Evolutionary conservation across 35 echinoderm and acorn worm species (phyloP), one percentile per base, ranked within the genome.

Genomic region (Ophiothrix spiculata): DNA sequence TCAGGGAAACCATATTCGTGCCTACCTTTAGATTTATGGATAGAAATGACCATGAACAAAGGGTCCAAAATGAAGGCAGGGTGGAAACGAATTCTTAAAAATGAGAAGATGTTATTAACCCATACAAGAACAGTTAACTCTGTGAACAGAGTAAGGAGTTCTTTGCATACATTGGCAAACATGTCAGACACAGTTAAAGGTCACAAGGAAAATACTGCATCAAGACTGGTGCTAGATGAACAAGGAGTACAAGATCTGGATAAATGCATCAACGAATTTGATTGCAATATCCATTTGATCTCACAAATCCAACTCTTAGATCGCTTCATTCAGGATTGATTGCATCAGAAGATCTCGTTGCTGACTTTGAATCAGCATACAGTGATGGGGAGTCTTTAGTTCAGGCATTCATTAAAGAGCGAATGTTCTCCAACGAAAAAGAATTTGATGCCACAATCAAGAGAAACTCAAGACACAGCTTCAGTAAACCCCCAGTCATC

Each of bases 11-110:
- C n/a, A n/a, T n/a, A n/a, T n/a, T n/a, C n/a, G n/a, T n/a, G n/a
- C n/a, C n/a, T n/a, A n/a, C n/a, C n/a, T n/a, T n/a, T n/a, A 39
- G 82, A 84, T 84, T 56, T 84, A 4, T 84, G 82, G 82, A 84
- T 73, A 33, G 54, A 84, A 69, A 84, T 74, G 54, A 84, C 82
- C 46, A 84, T 84, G 63, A 84, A 84, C 63, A 84, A 64, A 69
- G 63, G 49, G 64, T 84, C 82, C 29, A 84, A 84, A 56, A 84
- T 84, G 63, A 84, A 84, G 37, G 32, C 49, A 73, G 32, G 82
- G 17, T 84, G 49, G 82, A 84, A 84, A 39, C 49, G 56, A 32
- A 84, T 84, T 56, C 31, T 84, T 4, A 84, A 84, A 31, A 84
- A 84, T 69, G 82, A 64, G 37, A 84, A 84, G 63, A 84, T 32